Evolutionary conservation across 2,797 vertebrate genomes (phyloP), one percentile per base, ranked within the genome.

Genomic region (Threskiornis aethiopicus): DNA sequence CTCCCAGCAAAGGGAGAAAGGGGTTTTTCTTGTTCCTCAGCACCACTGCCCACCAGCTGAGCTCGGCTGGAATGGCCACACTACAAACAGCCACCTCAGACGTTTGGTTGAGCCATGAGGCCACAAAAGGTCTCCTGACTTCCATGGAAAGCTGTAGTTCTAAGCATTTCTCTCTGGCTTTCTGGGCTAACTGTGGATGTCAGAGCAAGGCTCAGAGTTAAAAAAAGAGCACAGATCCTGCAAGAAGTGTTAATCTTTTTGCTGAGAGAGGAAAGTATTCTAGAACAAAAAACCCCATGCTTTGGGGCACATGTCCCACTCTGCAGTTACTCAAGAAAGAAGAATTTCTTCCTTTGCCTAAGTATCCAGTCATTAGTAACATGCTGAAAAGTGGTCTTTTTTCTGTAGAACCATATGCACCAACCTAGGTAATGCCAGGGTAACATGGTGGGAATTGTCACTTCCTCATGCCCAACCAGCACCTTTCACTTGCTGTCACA

Each of bases 11-110:
- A 16, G 83, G n/a, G 12, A 84, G 35, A 92, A 92, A 62, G 71
- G 58, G 9, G 2, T 14, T 87, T 87, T 95, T 95, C 81, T 71
- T 79, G 90, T 47, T 94, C 76, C 86, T 76, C 83, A 84, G 73
- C 65, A 88, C 8, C 65, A 46, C 31, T 84, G 54, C 42, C 64
- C 67, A 61, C 26, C 5, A 8, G 81, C 67, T 85, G 69, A 57
- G 37, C 72, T 81, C 1, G 10, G 54, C 35, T 73, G 64, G 59
- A 76, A 44, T 0, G 9, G 65, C 44, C 0, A 0, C 31, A 31
- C 73, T 71, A 46, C 75, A 72, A 42, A 84, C 11, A 73, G 39
- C 20, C 46, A 70, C 73, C 78, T 71, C 70, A 28, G 39, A 12
- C 0, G 4, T 55, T 39, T 77, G 41, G 21, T 44, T 51, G 84